Evolutionary conservation across 2,113 vertebrate species (phyloP).

Genomic region (Rynchops niger): DNA sequence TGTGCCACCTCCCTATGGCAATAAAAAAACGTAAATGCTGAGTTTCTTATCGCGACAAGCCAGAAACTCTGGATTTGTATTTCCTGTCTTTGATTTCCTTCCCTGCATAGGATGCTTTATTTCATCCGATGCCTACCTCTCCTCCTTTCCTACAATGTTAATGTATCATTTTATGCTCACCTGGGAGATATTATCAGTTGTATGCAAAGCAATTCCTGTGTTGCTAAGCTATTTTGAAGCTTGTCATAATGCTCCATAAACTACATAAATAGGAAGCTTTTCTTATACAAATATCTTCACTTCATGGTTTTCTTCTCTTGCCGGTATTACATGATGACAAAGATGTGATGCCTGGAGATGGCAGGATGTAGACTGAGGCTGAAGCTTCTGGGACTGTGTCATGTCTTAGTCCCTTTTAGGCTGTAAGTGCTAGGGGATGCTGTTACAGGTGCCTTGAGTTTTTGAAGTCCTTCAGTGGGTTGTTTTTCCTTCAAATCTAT

Average conservation of each 20-base stretch:
- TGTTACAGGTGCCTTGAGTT: not conserved
- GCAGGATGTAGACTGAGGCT: not conserved
- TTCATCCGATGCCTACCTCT: not conserved
- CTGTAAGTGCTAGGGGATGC: not conserved
- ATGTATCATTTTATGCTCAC: not conserved
- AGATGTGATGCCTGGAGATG: not conserved
- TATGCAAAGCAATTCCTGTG: not conserved
- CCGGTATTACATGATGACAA: not conserved
- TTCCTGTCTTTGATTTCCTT: conserved; percentile 27
- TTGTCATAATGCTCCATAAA: conserved; percentile 14
- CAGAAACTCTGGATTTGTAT: conserved; percentile 15
- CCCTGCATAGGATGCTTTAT: not conserved
- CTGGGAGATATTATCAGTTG: conserved; percentile 32
- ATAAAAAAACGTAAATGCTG: conserved; percentile 35
- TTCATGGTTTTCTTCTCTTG: not conserved
- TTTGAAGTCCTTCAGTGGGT: not conserved
- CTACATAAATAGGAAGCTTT: not conserved
- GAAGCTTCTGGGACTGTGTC: not conserved
- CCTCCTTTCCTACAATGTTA: not conserved
- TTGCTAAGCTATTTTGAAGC: not conserved
- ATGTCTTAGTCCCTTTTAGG: not conserved
- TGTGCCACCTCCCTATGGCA: conserved; percentile 10
- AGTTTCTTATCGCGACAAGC: not conserved
- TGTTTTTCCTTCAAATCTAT: not conserved
- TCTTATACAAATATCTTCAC: not conserved